phyloP scores from a whole-genome alignment of 35 echinoderm and acorn worm genomes.

The Heliocidaris erythrogramma region DNA sequence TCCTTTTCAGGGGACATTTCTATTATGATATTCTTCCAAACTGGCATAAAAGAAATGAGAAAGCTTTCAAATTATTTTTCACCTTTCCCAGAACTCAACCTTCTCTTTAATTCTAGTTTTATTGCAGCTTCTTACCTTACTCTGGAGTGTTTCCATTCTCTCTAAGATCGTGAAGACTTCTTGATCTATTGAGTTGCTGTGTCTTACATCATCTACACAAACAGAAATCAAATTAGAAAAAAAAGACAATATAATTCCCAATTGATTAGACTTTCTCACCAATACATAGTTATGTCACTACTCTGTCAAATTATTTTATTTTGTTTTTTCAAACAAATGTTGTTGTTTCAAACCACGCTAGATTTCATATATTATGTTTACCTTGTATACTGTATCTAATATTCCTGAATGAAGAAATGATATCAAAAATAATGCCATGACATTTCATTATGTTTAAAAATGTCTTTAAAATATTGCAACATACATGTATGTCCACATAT shows the following conservation, averaged over 20 bases:
- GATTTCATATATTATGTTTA: too few species aligned
- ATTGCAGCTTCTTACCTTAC: slow-evolving; percentile 55
- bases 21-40: too few species aligned
- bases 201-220: slow-evolving; percentile 78
- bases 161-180: slow-evolving; percentile 90
- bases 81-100: neutral
- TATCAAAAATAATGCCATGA: neutral
- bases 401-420: too few species aligned
- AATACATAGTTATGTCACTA: neutral
- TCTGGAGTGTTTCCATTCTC: slow-evolving; percentile 95
- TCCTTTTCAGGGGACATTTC: too few species aligned
- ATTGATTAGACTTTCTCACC: neutral
- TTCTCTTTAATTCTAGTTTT: neutral
- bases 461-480: neutral
- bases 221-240: neutral
- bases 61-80: too few species aligned
- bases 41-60: too few species aligned
- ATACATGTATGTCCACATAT: too few species aligned
- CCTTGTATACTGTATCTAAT: too few species aligned
- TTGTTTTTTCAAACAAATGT: too few species aligned
- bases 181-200: slow-evolving; percentile 87
- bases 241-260: neutral
- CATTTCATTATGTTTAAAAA: neutral
- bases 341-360: too few species aligned
- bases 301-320: too few species aligned